A percentile compares a stretch with the other conserved stretches of the same genome.
Evolutionary conservation across 2,797 vertebrate genomes (phyloP).

Genomic region (Ptychadena robeensis): DNA sequence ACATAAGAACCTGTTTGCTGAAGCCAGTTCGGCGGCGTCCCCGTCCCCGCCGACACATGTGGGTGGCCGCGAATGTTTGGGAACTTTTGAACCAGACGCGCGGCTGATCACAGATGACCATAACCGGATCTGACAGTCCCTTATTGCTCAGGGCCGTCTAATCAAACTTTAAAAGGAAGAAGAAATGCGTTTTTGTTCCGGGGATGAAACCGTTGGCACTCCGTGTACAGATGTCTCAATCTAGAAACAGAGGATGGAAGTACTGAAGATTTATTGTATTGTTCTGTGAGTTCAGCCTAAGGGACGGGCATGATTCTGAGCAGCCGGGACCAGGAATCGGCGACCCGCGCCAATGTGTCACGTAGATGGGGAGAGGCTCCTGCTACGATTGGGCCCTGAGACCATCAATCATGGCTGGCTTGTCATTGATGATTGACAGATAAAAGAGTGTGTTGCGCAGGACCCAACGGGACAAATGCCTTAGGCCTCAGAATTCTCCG

Average conservation of each 20-base stretch:
- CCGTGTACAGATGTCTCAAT: neutral
- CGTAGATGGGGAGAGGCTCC: neutral
- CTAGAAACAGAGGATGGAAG: neutral
- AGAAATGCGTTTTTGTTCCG: neutral
- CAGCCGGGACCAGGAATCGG: neutral
- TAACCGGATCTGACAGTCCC: constrained; percentile 22
- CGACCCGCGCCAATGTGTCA: neutral
- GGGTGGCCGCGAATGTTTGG: neutral
- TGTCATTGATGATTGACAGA: neutral
- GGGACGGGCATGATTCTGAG: neutral
- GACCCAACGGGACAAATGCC: no score
- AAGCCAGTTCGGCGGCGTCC: neutral
- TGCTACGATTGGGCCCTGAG: neutral
- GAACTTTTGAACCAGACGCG: neutral
- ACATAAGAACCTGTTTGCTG: no score
- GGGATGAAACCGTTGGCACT: neutral
- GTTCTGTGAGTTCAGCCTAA: neutral
- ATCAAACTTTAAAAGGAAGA: constrained; percentile 28
- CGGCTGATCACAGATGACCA: constrained; percentile 4
- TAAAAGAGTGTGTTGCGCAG: neutral
- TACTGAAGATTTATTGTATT: neutral
- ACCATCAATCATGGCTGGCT: neutral
- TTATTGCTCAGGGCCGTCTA: constrained; percentile 27
- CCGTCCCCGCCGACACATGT: neutral
- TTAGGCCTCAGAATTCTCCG: neutral